Evolutionary conservation across 1,140 invertebrate genomes (phyloP).

Genomic region (Hesperophylax magnus): DNA sequence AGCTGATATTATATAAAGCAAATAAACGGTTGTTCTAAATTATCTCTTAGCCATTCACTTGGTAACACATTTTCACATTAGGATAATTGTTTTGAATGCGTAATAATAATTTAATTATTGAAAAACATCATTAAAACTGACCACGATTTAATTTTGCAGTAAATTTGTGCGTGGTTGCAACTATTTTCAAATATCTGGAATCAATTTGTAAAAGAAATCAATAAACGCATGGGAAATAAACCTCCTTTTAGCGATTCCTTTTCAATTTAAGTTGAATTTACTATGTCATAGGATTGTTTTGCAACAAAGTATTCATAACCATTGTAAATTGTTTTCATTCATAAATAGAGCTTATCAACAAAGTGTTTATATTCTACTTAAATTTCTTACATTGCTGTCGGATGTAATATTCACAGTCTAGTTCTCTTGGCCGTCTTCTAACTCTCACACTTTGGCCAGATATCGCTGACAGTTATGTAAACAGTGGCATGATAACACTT

Average conservation of each 20-base stretch:
- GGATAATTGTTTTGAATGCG: too few relatives aligned
- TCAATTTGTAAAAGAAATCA: too few relatives aligned
- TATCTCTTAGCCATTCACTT: conserved; percentile 5
- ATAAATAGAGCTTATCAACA: conserved; percentile 28
- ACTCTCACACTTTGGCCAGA: neutral
- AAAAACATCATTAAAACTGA: too few relatives aligned
- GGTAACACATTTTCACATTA: neutral
- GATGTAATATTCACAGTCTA: conserved; percentile 7
- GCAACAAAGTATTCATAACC: neutral
- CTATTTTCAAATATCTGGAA: too few relatives aligned
- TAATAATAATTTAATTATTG: too few relatives aligned
- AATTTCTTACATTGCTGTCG: neutral
- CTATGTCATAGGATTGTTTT: neutral
- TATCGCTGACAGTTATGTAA: conserved; percentile 29
- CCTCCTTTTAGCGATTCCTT: neutral
- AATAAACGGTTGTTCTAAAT: conserved; percentile 28
- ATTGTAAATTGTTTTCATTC: conserved; percentile 9
- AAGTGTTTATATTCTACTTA: conserved; percentile 14
- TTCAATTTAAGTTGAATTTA: neutral
- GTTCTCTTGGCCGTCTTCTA: neutral
- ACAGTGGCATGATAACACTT: conserved; percentile 6
- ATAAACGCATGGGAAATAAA: neutral
- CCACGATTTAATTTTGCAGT: too few relatives aligned
- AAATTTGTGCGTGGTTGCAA: too few relatives aligned
- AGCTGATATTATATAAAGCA: conserved; percentile 30